These are phyloP conservation scores for Oscheius myriophilus DNA, from an alignment of 2,888 invertebrate species.

Conservation along the genomic window DNA sequence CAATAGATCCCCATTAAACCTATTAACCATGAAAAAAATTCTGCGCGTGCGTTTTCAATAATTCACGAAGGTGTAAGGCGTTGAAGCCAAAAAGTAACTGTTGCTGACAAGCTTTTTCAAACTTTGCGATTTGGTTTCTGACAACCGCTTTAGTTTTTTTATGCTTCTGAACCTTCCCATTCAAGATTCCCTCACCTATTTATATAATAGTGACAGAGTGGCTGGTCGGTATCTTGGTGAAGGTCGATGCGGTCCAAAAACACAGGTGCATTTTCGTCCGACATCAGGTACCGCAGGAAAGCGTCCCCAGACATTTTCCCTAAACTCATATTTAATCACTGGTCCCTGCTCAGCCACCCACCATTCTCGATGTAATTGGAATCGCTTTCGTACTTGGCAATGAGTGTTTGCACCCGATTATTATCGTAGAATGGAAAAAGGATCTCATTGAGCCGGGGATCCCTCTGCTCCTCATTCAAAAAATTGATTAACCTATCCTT, in stretches of 20 bases:
- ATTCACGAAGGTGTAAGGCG: too few species aligned
- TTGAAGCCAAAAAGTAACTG: too few species aligned
- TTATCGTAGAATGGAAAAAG: slow-evolving; percentile 95
- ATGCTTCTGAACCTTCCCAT: background rate
- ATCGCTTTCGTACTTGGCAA: slow-evolving; percentile 80
- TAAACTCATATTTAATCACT: slow-evolving; percentile 13
- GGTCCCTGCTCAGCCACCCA: slow-evolving; percentile 5
- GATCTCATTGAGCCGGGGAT: slow-evolving; percentile 97
- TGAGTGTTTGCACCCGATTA: slow-evolving; percentile 89
- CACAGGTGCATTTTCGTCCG: slow-evolving; percentile 99
- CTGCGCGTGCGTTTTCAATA: too few species aligned
- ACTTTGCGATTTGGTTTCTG: too few species aligned
- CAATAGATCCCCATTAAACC: too few species aligned
- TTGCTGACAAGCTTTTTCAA: too few species aligned
- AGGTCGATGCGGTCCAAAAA: slow-evolving; percentile 85
- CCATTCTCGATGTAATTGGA: slow-evolving; percentile 63
- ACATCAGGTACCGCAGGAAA: slow-evolving; percentile 96
- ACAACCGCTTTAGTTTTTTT: too few species aligned
- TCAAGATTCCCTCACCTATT: slow-evolving; percentile 74
- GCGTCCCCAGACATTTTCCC: slow-evolving; percentile 82
- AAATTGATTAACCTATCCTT: slow-evolving; percentile 64
- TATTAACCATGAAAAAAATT: too few species aligned
- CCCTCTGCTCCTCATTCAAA: slow-evolving; percentile 83
- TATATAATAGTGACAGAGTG: slow-evolving; percentile 96
- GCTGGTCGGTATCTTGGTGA: slow-evolving; percentile 93